These are phyloP conservation scores for Aramus guarauna DNA, from an alignment of 2,113 vertebrate genomes.

Conservation along the genomic window DNA sequence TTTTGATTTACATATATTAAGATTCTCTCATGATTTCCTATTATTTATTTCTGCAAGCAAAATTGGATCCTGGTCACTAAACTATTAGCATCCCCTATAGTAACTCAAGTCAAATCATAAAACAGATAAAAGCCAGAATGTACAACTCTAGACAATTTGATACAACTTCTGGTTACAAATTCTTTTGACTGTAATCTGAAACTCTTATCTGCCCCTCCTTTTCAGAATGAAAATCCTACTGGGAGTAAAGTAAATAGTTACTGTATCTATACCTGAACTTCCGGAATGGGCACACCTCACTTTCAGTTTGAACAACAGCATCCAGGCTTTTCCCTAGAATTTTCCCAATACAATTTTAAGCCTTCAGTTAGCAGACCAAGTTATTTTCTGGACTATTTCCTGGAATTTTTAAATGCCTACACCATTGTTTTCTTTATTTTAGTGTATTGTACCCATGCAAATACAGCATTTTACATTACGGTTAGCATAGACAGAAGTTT, in stretches of 20 bases:
- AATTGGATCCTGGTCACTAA: conserved; percentile 7
- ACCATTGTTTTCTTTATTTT: not conserved
- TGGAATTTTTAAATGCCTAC: not conserved
- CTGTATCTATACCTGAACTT: not conserved
- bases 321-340: not conserved
- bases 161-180: too few species aligned
- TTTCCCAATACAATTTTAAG: not conserved
- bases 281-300: not conserved
- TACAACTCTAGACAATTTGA: too few species aligned
- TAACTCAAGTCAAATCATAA: not conserved
- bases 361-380: not conserved
- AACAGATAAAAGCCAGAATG: not conserved
- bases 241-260: not conserved
- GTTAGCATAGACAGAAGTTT: not conserved
- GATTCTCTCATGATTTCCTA: conserved; percentile 1
- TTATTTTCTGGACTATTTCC: not conserved
- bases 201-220: not conserved
- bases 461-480: not conserved
- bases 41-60: conserved; percentile 46
- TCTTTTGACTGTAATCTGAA: too few species aligned
- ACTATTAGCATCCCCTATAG: not conserved
- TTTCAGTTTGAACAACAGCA: not conserved
- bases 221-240: not conserved
- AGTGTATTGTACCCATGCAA: not conserved
- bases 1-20: conserved; percentile 43